Evolutionary conservation across 1,140 invertebrate species (phyloP).

Genomic region (Drosophila bipectinata): DNA sequence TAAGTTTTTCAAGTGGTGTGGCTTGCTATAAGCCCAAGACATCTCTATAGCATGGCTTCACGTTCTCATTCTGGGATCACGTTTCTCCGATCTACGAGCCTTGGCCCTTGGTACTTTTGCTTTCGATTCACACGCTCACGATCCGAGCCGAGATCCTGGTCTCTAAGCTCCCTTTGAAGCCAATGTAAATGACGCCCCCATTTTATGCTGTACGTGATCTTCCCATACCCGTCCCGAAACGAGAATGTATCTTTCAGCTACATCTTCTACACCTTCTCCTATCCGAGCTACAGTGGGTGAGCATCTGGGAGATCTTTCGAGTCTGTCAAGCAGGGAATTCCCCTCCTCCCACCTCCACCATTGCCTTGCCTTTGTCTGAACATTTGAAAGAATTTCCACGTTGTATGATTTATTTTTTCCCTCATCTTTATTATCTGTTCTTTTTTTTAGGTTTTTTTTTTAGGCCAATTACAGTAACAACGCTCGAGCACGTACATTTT

Average conservation of each 20-base stretch:
- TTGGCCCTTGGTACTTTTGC: conserved; percentile 30
- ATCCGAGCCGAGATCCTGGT: conserved; percentile 45
- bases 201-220: conserved; percentile 72
- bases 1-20: not conserved
- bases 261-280: conserved; percentile 48
- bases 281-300: conserved; percentile 58
- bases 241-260: conserved; percentile 60
- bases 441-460: conserved; percentile 31
- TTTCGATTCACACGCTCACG: conserved; percentile 76
- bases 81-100: conserved; percentile 34
- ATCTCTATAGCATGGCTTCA: conserved; percentile 32
- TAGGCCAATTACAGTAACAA: conserved; percentile 72
- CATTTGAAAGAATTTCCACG: conserved; percentile 80
- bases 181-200: conserved; percentile 79
- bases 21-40: not conserved
- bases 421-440: conserved; percentile 37
- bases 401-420: conserved; percentile 53
- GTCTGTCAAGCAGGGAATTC: conserved; percentile 60
- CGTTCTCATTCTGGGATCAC: conserved; percentile 40
- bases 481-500: conserved; percentile 73
- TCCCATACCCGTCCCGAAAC: conserved; percentile 9
- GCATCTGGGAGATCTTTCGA: conserved; percentile 59
- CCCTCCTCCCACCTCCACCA: conserved; percentile 5
- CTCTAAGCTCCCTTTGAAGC: conserved; percentile 39
- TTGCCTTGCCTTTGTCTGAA: conserved; percentile 41